Percentiles rank a stretch among this genome's conserved stretches.
These are phyloP conservation scores for Sphecodes monilicornis DNA, from an alignment of 2,888 invertebrate genomes.

Conservation along the genomic window DNA sequence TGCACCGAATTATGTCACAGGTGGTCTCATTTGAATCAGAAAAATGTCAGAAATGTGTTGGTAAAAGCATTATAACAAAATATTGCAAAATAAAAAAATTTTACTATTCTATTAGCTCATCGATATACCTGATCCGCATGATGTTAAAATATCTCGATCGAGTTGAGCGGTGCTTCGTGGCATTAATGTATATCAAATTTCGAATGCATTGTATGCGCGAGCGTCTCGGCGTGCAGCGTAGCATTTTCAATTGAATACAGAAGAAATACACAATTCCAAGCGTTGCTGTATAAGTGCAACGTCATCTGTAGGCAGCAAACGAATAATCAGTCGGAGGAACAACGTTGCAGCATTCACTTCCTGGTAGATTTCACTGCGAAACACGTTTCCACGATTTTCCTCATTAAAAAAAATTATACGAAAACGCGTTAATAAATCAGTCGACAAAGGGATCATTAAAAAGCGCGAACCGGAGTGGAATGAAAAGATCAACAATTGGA, in stretches of 20 bases:
- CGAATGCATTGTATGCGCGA: too few species aligned
- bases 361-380: neutral
- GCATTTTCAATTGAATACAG: neutral
- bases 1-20: too few species aligned
- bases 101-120: too few species aligned
- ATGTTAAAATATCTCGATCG: too few species aligned
- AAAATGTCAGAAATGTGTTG: too few species aligned
- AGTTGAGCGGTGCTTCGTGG: too few species aligned
- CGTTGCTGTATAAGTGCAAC: neutral
- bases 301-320: neutral
- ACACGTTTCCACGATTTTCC: neutral
- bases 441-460: neutral
- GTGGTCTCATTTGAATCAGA: too few species aligned
- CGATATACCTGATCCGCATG: too few species aligned
- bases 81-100: too few species aligned
- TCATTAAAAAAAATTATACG: neutral
- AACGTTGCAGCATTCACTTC: neutral
- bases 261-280: neutral
- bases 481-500: neutral
- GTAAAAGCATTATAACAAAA: too few species aligned
- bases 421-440: neutral
- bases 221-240: neutral
- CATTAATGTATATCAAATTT: too few species aligned
- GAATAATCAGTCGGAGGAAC: neutral
- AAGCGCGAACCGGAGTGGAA: neutral